A percentile compares a stretch with the other conserved stretches of the same genome.
phyloP scores from a whole-genome alignment of 2,888 invertebrate species.

The Electrophaes corylata region DNA sequence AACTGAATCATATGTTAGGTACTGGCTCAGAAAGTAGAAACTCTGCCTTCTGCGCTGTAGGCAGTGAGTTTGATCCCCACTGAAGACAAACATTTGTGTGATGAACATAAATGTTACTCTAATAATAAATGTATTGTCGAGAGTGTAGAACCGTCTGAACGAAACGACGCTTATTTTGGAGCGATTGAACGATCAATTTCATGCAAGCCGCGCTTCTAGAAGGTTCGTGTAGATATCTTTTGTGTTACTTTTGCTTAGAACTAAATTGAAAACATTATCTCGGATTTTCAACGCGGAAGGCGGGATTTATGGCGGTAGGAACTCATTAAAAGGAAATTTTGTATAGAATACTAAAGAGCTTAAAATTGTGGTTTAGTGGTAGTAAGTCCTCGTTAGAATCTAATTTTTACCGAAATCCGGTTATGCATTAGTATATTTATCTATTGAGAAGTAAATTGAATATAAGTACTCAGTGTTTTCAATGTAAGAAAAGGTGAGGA shows the following conservation, averaged over 20 bases:
- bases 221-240: conserved; percentile 2
- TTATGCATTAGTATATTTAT: too few relatives aligned
- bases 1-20: too few relatives aligned
- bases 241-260: conserved; percentile 1
- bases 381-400: too few relatives aligned
- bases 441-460: too few relatives aligned
- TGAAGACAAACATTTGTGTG: too few relatives aligned
- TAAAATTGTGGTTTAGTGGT: not conserved
- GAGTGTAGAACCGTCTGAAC: not conserved
- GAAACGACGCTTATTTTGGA: conserved; percentile 4
- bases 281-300: not conserved
- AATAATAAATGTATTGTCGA: not conserved
- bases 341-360: not conserved
- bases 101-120: too few relatives aligned
- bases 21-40: too few relatives aligned
- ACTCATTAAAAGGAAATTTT: not conserved
- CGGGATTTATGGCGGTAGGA: not conserved
- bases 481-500: too few relatives aligned
- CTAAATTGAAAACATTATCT: conserved; percentile 10
- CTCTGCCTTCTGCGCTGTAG: too few relatives aligned
- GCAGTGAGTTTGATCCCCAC: too few relatives aligned
- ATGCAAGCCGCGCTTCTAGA: conserved; percentile 8
- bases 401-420: too few relatives aligned
- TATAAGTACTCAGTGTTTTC: too few relatives aligned
- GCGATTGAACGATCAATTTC: conserved; percentile 11